phyloP scores from a whole-genome alignment of 1,140 invertebrate genomes.

The Cherax quadricarinatus region DNA sequence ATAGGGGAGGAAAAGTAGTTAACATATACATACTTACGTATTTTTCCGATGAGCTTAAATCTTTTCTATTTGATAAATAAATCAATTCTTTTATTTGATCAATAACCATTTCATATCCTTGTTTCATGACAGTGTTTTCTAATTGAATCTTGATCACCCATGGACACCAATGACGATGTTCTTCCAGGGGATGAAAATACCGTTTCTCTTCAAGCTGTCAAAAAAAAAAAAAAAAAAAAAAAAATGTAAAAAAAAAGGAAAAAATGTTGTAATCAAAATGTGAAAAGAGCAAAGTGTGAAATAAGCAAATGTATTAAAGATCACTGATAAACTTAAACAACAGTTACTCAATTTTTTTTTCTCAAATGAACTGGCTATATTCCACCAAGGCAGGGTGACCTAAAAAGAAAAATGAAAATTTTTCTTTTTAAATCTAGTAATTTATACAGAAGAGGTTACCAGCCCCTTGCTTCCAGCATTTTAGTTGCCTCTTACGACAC shows the following conservation, averaged over 20 bases:
- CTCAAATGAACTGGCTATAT: too few species aligned
- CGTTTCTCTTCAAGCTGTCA: slow-evolving; percentile 22
- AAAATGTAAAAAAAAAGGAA: neutral
- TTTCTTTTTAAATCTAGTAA: too few species aligned
- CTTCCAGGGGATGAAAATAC: slow-evolving; percentile 47
- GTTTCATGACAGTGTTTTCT: neutral
- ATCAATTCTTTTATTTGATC: neutral
- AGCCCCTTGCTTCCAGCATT: too few species aligned
- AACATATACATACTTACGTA: slow-evolving; percentile 14
- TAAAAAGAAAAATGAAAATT: too few species aligned
- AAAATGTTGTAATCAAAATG: neutral
- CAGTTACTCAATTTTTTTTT: too few species aligned
- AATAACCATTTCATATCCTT: slow-evolving; percentile 17
- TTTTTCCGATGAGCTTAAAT: slow-evolving; percentile 26
- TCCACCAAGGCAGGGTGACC: too few species aligned
- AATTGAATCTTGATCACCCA: slow-evolving; percentile 23
- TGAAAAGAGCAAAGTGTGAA: too few species aligned
- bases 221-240: neutral
- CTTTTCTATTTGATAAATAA: slow-evolving; percentile 25
- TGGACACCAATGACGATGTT: slow-evolving; percentile 50
- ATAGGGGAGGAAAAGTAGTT: too few species aligned
- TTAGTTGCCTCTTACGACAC: too few species aligned
- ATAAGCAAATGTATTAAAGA: too few species aligned
- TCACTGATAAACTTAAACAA: too few species aligned
- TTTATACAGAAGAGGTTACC: too few species aligned